phyloP scores from a whole-genome alignment of 2,888 invertebrate species.

The Eucriotettix oculatus region DNA sequence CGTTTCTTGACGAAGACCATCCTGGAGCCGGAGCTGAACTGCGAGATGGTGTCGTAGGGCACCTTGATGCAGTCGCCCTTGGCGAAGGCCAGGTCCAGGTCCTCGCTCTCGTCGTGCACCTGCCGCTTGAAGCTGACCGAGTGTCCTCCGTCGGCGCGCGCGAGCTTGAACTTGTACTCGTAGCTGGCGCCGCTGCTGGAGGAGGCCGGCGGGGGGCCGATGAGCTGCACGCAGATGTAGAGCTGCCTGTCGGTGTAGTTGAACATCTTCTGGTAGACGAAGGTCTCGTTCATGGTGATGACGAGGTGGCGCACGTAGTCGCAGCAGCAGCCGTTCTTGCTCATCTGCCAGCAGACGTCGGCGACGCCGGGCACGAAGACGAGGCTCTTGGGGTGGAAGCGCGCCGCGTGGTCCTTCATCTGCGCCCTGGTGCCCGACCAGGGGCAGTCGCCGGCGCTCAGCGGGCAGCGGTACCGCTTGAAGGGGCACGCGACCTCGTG shows the following conservation, averaged over 20 bases:
- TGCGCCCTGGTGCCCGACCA: not conserved
- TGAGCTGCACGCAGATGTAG: not conserved
- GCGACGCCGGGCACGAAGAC: not conserved
- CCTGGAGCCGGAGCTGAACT: not conserved
- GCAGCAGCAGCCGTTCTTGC: not conserved
- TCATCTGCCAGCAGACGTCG: not conserved
- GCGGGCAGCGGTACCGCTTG: not conserved
- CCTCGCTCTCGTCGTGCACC: not conserved
- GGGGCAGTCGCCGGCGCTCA: not conserved
- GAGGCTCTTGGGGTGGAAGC: not conserved
- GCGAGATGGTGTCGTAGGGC: not conserved
- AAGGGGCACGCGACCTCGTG: not conserved
- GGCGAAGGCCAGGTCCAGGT: not conserved
- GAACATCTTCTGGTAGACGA: slow-evolving; percentile 6
- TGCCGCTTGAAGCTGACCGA: not conserved
- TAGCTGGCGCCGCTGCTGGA: not conserved
- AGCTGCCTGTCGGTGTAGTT: not conserved
- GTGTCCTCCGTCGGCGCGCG: not conserved
- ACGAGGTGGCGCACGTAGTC: slow-evolving; percentile 2
- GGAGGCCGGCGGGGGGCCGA: not conserved
- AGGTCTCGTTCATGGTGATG: slow-evolving; percentile 1
- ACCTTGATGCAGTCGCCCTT: not conserved
- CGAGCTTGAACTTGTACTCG: not conserved
- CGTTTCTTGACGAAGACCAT: not conserved
- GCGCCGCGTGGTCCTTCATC: not conserved